A percentile compares a stretch with the other conserved stretches of the same genome.
Evolutionary conservation across 1,140 invertebrate genomes (phyloP).

Genomic region (Ceratina australensis): DNA sequence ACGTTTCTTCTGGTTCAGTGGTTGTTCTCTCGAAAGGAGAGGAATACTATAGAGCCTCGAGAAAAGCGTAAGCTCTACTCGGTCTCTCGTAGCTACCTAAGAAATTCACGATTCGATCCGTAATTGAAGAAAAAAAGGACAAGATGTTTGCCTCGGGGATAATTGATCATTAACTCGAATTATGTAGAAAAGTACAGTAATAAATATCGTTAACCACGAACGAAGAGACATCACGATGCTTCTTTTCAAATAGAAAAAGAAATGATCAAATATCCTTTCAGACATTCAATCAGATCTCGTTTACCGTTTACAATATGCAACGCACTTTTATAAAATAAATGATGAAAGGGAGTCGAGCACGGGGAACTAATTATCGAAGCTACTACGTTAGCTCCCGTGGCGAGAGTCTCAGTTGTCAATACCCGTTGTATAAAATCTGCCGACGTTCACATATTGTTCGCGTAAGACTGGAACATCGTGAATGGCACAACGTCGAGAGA

Average conservation of each 20-base stretch:
- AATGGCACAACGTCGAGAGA: too few species aligned
- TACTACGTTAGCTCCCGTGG: constrained; percentile 1
- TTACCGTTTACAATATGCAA: not conserved
- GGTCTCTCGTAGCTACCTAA: not conserved
- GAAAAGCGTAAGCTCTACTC: not conserved
- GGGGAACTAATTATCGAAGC: constrained; percentile 32
- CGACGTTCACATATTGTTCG: not conserved
- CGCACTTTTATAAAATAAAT: not conserved
- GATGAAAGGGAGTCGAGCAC: too few species aligned
- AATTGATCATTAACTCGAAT: not conserved
- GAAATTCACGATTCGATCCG: too few species aligned
- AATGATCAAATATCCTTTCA: not conserved
- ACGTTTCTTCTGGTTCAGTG: not conserved
- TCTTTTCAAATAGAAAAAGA: not conserved
- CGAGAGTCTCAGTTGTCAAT: not conserved
- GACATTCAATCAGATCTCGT: not conserved
- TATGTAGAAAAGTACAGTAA: not conserved
- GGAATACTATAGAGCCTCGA: not conserved
- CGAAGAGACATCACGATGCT: not conserved
- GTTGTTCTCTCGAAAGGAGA: not conserved
- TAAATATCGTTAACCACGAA: not conserved
- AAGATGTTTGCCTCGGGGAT: not conserved
- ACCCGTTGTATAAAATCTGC: not conserved
- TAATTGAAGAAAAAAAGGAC: not conserved
- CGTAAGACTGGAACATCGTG: not conserved